Evolutionary conservation across 1,140 invertebrate species (phyloP).

Genomic region (Danaus melanippus): DNA sequence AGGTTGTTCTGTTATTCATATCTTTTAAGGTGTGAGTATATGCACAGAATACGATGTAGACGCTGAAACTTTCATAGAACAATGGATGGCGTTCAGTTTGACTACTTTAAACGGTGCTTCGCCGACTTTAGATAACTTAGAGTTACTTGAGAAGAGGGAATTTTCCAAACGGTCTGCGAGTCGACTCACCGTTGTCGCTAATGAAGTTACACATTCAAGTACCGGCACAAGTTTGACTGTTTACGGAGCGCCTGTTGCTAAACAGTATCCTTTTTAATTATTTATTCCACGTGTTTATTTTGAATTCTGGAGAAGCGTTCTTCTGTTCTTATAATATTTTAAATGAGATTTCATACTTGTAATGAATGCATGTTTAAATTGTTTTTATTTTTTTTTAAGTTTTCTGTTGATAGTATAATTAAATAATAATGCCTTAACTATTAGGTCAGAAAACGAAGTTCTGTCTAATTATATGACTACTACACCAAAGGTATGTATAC

Average conservation of each 20-base stretch:
- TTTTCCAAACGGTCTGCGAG: constrained; percentile 66
- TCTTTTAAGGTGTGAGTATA: constrained; percentile 71
- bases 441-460: constrained; percentile 60
- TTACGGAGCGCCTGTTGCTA: constrained; percentile 42
- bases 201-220: constrained; percentile 41
- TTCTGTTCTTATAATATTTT: too few species aligned
- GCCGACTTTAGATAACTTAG: constrained; percentile 72
- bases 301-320: not conserved
- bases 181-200: constrained; percentile 37
- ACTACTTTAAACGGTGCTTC: constrained; percentile 74
- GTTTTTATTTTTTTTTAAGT: constrained; percentile 2
- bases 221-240: constrained; percentile 51
- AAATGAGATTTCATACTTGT: too few species aligned
- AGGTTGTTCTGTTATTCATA: constrained; percentile 62
- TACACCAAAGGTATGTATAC: constrained; percentile 56
- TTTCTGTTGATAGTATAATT: constrained; percentile 1
- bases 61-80: constrained; percentile 77
- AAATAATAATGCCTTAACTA: constrained; percentile 37
- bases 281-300: constrained; percentile 48
- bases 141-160: constrained; percentile 76
- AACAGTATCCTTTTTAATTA: constrained; percentile 59
- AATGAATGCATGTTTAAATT: constrained; percentile 1
- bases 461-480: constrained; percentile 62
- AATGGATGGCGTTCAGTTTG: constrained; percentile 78
- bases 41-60: constrained; percentile 75